A percentile compares a stretch with the other conserved stretches of the same genome.
phyloP scores from a whole-genome alignment of 2,113 vertebrate species.

The Trachemys scripta region DNA sequence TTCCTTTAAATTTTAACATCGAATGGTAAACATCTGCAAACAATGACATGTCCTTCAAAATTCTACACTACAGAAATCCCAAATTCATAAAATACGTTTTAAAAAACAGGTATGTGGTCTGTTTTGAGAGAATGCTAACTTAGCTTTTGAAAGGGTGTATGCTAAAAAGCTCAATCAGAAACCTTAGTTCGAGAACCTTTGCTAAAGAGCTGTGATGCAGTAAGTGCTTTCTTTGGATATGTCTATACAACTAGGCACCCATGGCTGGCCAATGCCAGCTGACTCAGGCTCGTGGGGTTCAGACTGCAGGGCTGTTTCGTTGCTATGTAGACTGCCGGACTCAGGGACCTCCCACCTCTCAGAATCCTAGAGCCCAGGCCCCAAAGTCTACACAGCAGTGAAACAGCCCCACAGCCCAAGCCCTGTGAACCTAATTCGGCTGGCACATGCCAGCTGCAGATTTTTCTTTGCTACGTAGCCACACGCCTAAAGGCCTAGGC shows the following conservation, averaged over 20 bases:
- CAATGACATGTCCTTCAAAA: constrained; percentile 39
- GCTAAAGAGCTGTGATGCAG: background rate
- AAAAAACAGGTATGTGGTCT: constrained; percentile 22
- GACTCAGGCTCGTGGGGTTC: background rate
- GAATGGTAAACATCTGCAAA: constrained; percentile 64
- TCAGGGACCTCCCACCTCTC: background rate
- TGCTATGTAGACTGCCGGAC: background rate
- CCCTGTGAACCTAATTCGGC: background rate
- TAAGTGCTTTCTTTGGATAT: background rate
- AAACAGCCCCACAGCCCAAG: background rate
- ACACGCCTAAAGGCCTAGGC: background rate
- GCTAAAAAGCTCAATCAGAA: background rate
- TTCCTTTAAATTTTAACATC: constrained; percentile 65
- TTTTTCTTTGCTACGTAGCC: background rate
- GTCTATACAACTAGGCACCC: background rate
- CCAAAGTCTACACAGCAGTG: background rate
- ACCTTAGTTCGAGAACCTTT: background rate
- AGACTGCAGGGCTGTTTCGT: background rate
- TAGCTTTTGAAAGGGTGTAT: background rate
- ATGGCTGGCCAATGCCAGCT: background rate
- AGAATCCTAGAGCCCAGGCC: background rate
- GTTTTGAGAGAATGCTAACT: constrained; percentile 68
- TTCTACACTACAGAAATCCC: constrained; percentile 55
- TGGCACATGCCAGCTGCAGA: background rate
- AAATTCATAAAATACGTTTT: constrained; percentile 39